Base-by-base conservation (phyloP, 2,797 vertebrate species). In the Chelidonichthys spinosus region DNA sequence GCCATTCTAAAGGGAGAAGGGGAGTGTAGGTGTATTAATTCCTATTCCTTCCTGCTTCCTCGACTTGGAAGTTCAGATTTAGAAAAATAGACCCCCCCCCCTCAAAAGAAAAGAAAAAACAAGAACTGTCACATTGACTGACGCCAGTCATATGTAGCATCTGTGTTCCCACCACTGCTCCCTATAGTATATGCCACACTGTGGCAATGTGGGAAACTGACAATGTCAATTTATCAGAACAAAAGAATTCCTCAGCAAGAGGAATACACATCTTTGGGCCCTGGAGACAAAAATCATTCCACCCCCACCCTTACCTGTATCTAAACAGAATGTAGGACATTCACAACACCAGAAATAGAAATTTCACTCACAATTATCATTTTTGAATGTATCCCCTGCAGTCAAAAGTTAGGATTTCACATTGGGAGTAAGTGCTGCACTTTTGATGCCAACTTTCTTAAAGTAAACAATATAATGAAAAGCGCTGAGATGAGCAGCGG, bases 201-300 rank as follows among this genome's bases (percentile, higher is more conserved):
- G 88, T 88, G 84, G 90, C 89, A 91, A 90, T 73, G 90, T 93
- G 91, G 91, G 91, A 94, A 94, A 88, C 92, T 94, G 94, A 94
- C 93, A 90, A 62, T 91, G 91, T 94, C 92, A 94, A 94, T 95
- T 95, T 94, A 93, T 92, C 91, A 94, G 88, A 94, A 95, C 94
- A 95, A 94, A 95, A 91, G 89, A 89, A 81, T 92, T 91, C 86
- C 86, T 93, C 85, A 86, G 88, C 88, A 86, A 90, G 87, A 88
- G 87, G 84, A 90, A 88, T 87, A 85, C 89, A 85, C 85, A 76
- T 91, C 85, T 90, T 72, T 78, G 88, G 91, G 89, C 92, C 93
- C 93, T 90, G 84, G 94, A 94, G 94, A 94, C 92, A 89, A 82
- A 82, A 90, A 90, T 90, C 85, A 79, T 87, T 84, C 90, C 92